Percentiles rank a stretch among this genome's conserved stretches.
Conservation (phyloP, 2,797 vertebrate species). For the Stomatorhinus walkeri region DNA sequence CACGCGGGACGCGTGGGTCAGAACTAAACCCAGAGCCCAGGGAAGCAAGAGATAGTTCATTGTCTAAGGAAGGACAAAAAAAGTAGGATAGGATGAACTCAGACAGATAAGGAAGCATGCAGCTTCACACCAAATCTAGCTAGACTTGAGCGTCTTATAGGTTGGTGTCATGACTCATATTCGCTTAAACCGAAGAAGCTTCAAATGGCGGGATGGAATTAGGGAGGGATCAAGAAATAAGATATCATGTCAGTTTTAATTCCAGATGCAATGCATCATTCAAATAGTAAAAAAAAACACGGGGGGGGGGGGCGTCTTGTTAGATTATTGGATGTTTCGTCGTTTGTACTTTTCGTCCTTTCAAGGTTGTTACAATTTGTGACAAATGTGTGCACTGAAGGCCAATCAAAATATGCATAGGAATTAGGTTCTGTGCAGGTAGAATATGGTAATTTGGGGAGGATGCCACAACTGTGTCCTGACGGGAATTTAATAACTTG, state of each 20-base stretch:
- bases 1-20: slow-evolving; percentile 38
- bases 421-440: not conserved
- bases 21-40: slow-evolving; percentile 40
- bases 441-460: not conserved
- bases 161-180: slow-evolving; percentile 62
- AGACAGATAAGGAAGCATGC: slow-evolving; percentile 33
- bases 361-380: not conserved
- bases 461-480: not conserved
- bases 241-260: slow-evolving; percentile 1
- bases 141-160: slow-evolving; percentile 65
- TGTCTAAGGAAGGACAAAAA: slow-evolving; percentile 27
- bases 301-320: not conserved
- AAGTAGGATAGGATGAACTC: slow-evolving; percentile 25
- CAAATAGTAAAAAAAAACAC: not conserved
- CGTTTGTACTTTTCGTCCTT: not conserved
- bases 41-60: slow-evolving; percentile 50
- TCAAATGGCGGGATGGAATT: slow-evolving; percentile 49
- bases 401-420: not conserved
- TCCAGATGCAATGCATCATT: not conserved
- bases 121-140: slow-evolving; percentile 44
- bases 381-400: not conserved
- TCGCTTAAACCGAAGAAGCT: slow-evolving; percentile 51
- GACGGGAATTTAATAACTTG: not conserved
- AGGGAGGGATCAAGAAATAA: slow-evolving; percentile 60
- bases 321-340: not conserved